Conservation (phyloP, 2,797 vertebrate species). For the Uromys caudimaculatus region DNA sequence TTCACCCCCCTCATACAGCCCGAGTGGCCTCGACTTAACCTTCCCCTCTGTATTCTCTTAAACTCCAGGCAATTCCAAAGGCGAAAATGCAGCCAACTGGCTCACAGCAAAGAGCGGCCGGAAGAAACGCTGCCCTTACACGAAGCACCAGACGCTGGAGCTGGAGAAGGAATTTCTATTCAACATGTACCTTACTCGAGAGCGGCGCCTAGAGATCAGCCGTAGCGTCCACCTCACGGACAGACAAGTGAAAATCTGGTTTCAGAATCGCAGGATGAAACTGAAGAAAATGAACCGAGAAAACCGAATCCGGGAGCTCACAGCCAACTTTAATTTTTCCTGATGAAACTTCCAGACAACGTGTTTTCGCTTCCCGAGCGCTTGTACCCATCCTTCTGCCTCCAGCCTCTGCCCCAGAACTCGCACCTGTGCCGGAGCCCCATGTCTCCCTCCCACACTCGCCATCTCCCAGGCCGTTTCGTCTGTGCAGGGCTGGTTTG, state of each 20-base stretch:
- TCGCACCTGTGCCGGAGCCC: slow-evolving; percentile 87
- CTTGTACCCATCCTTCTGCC: slow-evolving; percentile 80
- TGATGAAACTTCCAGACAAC: slow-evolving; percentile 90
- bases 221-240: slow-evolving; percentile 98
- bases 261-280: slow-evolving; percentile 99
- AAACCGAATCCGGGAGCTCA: slow-evolving; percentile 98
- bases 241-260: slow-evolving; percentile 99
- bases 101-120: slow-evolving; percentile 97
- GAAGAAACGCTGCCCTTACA: slow-evolving; percentile 99
- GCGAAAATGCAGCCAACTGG: slow-evolving; percentile 95
- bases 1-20: neutral
- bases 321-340: slow-evolving; percentile 97
- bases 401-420: slow-evolving; percentile 84
- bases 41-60: slow-evolving; percentile 83
- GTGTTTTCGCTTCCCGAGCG: slow-evolving; percentile 81
- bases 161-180: slow-evolving; percentile 99
- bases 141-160: slow-evolving; percentile 99
- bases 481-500: slow-evolving; percentile 83
- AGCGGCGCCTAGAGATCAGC: slow-evolving; percentile 99
- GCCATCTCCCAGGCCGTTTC: slow-evolving; percentile 82
- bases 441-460: slow-evolving; percentile 69
- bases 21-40: slow-evolving; percentile 71
- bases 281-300: slow-evolving; percentile 99
- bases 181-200: slow-evolving; percentile 99
- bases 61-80: slow-evolving; percentile 93